Evolutionary conservation across 2,888 invertebrate genomes (phyloP), one percentile per base, ranked within the genome.

Genomic region (Acutogordius australiensis): DNA sequence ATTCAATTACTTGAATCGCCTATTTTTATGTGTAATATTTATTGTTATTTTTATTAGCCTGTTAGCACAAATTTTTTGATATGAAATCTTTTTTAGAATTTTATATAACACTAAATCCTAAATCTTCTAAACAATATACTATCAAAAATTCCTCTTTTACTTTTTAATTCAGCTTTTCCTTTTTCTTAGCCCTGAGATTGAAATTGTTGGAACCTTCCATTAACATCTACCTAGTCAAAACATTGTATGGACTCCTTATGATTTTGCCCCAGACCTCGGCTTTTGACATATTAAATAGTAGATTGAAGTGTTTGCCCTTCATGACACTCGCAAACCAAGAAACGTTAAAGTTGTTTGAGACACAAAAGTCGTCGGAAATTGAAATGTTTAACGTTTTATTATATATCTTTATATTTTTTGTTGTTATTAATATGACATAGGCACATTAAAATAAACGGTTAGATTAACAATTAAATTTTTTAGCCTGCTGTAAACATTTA

Each of bases 1-100:
- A 85, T 97, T 57, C 94, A 97, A 70, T 76, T 99, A 13, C 81
- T 99, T 61, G 97, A 99, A 74, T 97, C 94, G 18, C 97, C 97
- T 1, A 91, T 99, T 70, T 91, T 97, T 72, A 87, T 91, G 61
- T 87, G 91, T 90, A 75, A 81, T 84, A 78, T 45, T 13, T 13
- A 37, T 37, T n/a, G n/a, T n/a, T n/a, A n/a, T n/a, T n/a, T n/a
- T n/a, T n/a, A n/a, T n/a, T n/a, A 37, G 44, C 44, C 44, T 37
- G 8, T 37, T 37, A 37, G 8, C 44, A 37, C 44, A 8, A n/a
- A 13, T n/a, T 37, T n/a, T 37, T 8, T n/a, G 8, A 13, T 8
- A 37, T n/a, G 8, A 13, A 37, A 37, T 37, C 44, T 13, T 13
- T 37, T 13, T 37, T 37, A n/a, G 44, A 37, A 37, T 37, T 13